Percentiles rank a stretch among this genome's conserved stretches.
These are phyloP conservation scores for Cheilosia vernalis DNA, from an alignment of 2,888 invertebrate species.

Conservation along the genomic window DNA sequence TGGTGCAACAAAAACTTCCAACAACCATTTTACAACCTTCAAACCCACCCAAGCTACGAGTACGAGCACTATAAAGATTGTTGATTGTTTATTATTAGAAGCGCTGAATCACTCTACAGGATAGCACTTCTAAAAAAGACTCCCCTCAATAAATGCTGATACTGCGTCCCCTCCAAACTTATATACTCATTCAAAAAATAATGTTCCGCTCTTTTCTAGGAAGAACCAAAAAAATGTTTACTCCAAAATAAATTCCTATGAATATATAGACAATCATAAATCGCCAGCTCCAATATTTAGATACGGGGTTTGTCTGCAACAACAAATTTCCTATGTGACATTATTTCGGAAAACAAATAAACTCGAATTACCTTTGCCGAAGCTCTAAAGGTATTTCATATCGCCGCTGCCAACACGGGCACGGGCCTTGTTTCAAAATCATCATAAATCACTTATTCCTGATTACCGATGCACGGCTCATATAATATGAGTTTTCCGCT, in stretches of 20 bases:
- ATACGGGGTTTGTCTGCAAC: constrained; percentile 2
- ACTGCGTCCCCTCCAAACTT: background rate
- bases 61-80: background rate
- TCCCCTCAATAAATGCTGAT: background rate
- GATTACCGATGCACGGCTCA: constrained; percentile 2
- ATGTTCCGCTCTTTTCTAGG: background rate
- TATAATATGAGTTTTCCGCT: constrained; percentile 5
- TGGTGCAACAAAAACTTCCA: background rate
- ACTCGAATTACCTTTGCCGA: constrained; percentile 8
- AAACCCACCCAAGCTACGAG: background rate
- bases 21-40: background rate
- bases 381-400: background rate
- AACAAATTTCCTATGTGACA: constrained; percentile 5
- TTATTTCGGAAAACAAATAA: constrained; percentile 29
- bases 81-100: background rate
- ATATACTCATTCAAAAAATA: background rate
- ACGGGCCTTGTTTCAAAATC: constrained; percentile 4
- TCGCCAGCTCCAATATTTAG: constrained; percentile 7
- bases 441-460: constrained; percentile 18
- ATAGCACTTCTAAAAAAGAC: background rate
- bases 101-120: background rate
- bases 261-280: constrained; percentile 1
- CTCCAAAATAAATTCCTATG: background rate
- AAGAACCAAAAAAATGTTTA: constrained; percentile 1
- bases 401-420: background rate